Evolutionary conservation across 2,797 vertebrate genomes (phyloP), one percentile per base, ranked within the genome.

Genomic region (Anguilla obscura): DNA sequence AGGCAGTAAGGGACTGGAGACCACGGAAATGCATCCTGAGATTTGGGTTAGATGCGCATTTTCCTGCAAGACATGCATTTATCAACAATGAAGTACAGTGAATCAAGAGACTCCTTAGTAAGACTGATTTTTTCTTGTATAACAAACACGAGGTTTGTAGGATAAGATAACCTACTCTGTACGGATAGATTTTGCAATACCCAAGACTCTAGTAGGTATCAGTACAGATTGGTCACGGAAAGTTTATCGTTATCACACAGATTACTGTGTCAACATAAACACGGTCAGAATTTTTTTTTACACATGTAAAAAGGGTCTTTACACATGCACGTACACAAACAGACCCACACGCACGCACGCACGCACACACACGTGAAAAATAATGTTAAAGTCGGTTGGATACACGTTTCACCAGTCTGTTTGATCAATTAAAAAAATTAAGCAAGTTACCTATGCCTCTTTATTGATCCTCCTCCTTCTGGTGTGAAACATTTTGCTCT

Each of bases 11-110:
- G 91, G 85, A 85, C 30, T 88, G 58, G 88, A 88, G 83, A 50
- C 71, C 87, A 82, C 71, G 63, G 50, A 56, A 74, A 86, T 89
- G 90, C 96, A 96, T 97, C 86, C 90, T 93, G 80, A 92, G 84
- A 92, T 90, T 90, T 85, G 82, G 86, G 27, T 89, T 87, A 89
- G 86, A 76, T 86, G 45, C 86, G 86, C 66, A 71, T 91, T 90
- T 82, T 93, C 94, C 94, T 94, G 92, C 52, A 90, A 92, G 88
- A 90, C 85, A 76, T 63, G 36, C 86, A 88, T 88, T 69, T 86
- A 40, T 87, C 84, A 86, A 27, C 48, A 85, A 10, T 85, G 69
- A 76, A 66, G 30, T 85, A 63, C 24, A 63, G 30, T 21, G 30
- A 85, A 60, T 45, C 16, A 85, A n/a, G 56, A 58, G 30, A 40